These are phyloP conservation scores for Paragorgia papillata DNA, from an alignment of 92 coral and sea anemone species.

Conservation along the genomic window DNA sequence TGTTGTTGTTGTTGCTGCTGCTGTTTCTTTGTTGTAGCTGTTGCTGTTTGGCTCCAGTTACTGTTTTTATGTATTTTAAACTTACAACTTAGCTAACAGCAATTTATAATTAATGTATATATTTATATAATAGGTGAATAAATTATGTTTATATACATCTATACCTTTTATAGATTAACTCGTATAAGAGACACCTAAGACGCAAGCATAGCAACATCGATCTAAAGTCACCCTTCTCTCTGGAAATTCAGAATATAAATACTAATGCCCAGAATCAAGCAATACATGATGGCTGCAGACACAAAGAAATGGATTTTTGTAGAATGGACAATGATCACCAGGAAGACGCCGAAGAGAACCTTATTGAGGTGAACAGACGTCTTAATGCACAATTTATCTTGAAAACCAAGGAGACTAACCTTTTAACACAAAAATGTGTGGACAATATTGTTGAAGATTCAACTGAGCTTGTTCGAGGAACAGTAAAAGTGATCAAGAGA, in stretches of 20 bases:
- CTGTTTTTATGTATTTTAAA: too few relatives aligned
- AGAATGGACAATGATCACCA: too few relatives aligned
- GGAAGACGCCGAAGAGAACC: not conserved
- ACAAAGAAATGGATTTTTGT: not conserved
- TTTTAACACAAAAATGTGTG: conserved; percentile 23
- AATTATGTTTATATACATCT: too few relatives aligned
- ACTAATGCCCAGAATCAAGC: not conserved
- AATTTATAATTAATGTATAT: too few relatives aligned
- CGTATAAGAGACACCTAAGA: conserved; percentile 44
- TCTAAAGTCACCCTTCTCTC: conserved; percentile 12
- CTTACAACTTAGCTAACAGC: too few relatives aligned
- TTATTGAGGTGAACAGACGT: not conserved
- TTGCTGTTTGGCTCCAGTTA: too few relatives aligned
- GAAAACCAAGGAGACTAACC: conserved; percentile 28
- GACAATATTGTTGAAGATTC: conserved; percentile 40
- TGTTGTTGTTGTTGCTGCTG: too few relatives aligned
- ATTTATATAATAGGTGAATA: too few relatives aligned
- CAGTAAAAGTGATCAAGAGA: conserved; percentile 39
- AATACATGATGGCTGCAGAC: not conserved
- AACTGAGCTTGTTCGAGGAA: conserved; percentile 19
- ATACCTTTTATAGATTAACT: not conserved
- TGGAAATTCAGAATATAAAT: not conserved
- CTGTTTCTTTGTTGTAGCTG: too few relatives aligned
- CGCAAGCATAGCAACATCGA: conserved; percentile 39
- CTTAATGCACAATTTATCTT: not conserved